Evolutionary conservation across 2,888 invertebrate genomes (phyloP).

Genomic region (Torymus aiolomorphi): DNA sequence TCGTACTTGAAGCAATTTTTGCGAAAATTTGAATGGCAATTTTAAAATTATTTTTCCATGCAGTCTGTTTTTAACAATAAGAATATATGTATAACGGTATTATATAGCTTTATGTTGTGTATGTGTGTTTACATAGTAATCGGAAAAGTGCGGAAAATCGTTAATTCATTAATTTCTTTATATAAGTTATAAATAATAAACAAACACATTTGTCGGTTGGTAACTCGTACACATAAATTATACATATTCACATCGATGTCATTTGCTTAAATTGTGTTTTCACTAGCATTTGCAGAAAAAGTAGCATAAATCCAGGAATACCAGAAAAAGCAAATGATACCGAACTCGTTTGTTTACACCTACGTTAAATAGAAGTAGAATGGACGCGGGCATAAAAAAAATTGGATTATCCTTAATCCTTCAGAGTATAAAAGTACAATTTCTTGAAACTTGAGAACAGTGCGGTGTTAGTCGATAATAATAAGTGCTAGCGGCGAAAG

Average conservation of each 20-base stretch:
- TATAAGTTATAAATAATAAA: conserved; percentile 47
- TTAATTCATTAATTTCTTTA: conserved; percentile 25
- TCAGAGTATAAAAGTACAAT: conserved; percentile 8
- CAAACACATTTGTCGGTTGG: conserved; percentile 62
- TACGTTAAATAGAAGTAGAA: conserved; percentile 36
- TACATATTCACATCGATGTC: conserved; percentile 46
- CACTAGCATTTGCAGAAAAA: background rate
- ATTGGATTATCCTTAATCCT: conserved; percentile 17
- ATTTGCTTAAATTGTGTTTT: conserved; percentile 17
- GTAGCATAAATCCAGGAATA: conserved; percentile 21
- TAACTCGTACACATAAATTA: conserved; percentile 67
- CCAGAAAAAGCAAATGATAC: conserved; percentile 20
- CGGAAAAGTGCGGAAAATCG: conserved; percentile 21
- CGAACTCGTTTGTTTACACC: conserved; percentile 5
- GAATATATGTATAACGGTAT: background rate
- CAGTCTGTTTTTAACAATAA: conserved; percentile 11
- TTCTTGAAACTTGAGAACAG: conserved; percentile 38
- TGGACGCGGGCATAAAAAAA: conserved; percentile 29
- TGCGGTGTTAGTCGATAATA: conserved; percentile 23
- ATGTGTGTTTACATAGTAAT: conserved; percentile 16
- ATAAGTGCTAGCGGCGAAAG: conserved; percentile 15
- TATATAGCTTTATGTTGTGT: conserved; percentile 18
- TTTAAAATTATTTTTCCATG: background rate
- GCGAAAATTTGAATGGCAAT: no score
- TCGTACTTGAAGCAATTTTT: no score